Base-by-base conservation (phyloP, 1,140 invertebrate species). In the Bombus waltoni region DNA sequence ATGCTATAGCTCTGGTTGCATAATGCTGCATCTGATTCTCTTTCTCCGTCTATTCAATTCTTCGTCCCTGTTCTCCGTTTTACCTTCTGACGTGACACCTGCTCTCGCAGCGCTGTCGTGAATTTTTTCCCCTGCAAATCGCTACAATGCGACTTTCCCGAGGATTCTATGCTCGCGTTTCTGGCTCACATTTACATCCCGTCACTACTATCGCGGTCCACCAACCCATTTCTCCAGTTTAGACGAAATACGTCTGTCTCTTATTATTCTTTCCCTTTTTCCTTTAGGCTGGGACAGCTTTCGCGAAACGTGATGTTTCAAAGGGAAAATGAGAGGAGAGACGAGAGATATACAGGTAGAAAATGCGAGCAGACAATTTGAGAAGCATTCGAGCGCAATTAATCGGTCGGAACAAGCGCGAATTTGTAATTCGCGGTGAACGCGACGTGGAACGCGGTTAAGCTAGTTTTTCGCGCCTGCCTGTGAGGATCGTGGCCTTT, bases 11-110 rank as follows among this genome's bases (percentile, higher is more conserved):
- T 65, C 53, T 70, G 76, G 59, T 87, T 87, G 88, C 88, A 77
- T 89, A 89, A 86, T 89, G 79, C 65, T 82, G 80, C 81, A 84
- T 80, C 77, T 83, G 79, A 75, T 70, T 79, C 81, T 85, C 66
- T 57, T 62, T 72, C 59, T 75, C 40, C 15, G 32, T 70, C 42
- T 42, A 5, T 35, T 57, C 35, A 8, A 35, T 74, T 76, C 53
- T 25, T 68, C 62, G 42, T 11, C n/a, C 35, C 68, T 59, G 57
- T 57, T 66, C 35, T 65, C 28, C 35, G 22, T 66, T 68, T 77
- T 68, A 47, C 71, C 35, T 22, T 53, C 42, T n/a, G 28, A n/a
- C 18, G 72, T 38, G 71, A 75, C 81, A 77, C 74, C 74, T 76
- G 42, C 62, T 86, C 42, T 57, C 32, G 32, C 38, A 47, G n/a